Percentiles rank a stretch among this genome's conserved stretches.
Evolutionary conservation across 2,113 vertebrate genomes (phyloP).

Genomic region (human): GRCh38 chr5:86334001-86334500

Average conservation of each 20-base stretch:
- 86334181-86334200: neutral
- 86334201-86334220: neutral
- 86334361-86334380: neutral
- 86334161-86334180: neutral
- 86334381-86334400: neutral
- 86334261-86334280: neutral
- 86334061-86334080: neutral
- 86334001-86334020: neutral
- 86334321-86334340: neutral
- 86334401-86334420: no score
- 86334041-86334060: neutral
- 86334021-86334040: neutral
- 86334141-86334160: neutral
- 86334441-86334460: neutral
- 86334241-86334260: neutral
- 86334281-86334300: neutral
- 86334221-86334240: neutral
- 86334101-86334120: neutral
- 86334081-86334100: neutral
- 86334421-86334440: neutral
- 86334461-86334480: neutral
- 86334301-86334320: neutral
- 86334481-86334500: neutral
- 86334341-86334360: neutral
- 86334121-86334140: neutral